Evolutionary conservation across 2,888 invertebrate species (phyloP), one percentile per base, ranked within the genome.

Genomic region (Anoncus sp.): DNA sequence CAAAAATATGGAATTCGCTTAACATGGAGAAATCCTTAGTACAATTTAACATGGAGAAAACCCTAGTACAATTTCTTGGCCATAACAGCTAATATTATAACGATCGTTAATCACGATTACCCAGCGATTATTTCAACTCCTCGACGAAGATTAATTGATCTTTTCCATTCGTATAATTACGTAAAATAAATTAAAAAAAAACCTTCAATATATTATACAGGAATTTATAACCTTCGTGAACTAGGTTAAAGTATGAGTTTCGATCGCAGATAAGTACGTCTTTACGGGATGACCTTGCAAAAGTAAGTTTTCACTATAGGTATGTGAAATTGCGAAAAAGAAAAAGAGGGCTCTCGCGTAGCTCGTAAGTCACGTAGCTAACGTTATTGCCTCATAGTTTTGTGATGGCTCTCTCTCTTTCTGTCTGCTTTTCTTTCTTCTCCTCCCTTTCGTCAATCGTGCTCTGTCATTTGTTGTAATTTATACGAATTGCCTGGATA

Each of bases 401-500:
- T 60, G 53, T 35, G 47, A 55, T 49, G 60, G 71, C 62, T 60
- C 51, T 57, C 55, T 51, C 60, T n/a, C n/a, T n/a, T 60, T 53
- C 60, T 70, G 27, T 51, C 53, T 67, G 18, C 35, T 18, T 47
- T 45, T 24, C 72, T 63, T 70, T 74, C 65, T 70, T 63, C 47
- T 27, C 53, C 67, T 51, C 78, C 10, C 59, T 45, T 60, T 51
- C 43, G 57, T 66, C 60, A 51, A 63, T 63, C 38, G 40, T n/a
- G n/a, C 38, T 55, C 35, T 18, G 27, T 51, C 53, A 67, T 75
- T 75, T 55, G 60, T 71, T 40, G 35, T 76, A 62, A 84, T 83
- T 85, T 82, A 76, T 79, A 77, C 73, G 75, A 83, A 78, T 81
- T 35, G 63, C 63, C 49, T 47, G 20, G 18, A 63, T 63, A 35